Conservation (phyloP, 2,888 invertebrate species). For the Notodonta dromedarius region DNA sequence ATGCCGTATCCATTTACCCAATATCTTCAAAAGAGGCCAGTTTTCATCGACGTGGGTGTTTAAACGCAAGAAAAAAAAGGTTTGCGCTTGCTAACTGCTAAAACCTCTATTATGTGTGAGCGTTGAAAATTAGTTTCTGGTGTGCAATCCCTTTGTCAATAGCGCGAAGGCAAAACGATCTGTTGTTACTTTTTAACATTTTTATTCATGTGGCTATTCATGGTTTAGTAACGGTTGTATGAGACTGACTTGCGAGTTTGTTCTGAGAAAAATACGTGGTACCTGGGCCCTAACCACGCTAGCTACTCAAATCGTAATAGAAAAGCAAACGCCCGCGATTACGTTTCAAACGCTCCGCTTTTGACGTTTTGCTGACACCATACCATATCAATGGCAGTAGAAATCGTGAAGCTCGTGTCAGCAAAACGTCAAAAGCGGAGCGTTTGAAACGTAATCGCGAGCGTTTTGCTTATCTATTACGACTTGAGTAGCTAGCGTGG, state of each 20-base stretch:
- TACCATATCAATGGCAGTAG: too few relatives aligned
- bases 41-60: constrained; percentile 28
- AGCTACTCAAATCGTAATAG: too few relatives aligned
- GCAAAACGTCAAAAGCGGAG: too few relatives aligned
- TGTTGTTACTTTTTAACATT: background rate
- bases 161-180: constrained; percentile 21
- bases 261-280: too few relatives aligned
- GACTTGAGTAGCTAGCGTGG: too few relatives aligned
- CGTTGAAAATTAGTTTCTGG: constrained; percentile 40
- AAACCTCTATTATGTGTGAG: constrained; percentile 22
- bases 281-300: too few relatives aligned
- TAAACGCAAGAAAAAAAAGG: constrained; percentile 17
- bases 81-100: constrained; percentile 13
- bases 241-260: background rate
- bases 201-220: constrained; percentile 14
- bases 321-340: too few relatives aligned
- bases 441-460: too few relatives aligned
- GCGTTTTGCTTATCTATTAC: too few relatives aligned
- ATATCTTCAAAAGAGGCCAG: constrained; percentile 14
- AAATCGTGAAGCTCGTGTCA: too few relatives aligned
- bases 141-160: constrained; percentile 20
- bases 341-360: too few relatives aligned
- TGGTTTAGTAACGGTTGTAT: background rate
- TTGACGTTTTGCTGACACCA: too few relatives aligned
- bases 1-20: constrained; percentile 20